A percentile compares a stretch with the other conserved stretches of the same genome.
These are phyloP conservation scores for Danio albolineatus DNA, from an alignment of 2,797 vertebrate species.

Conservation along the genomic window DNA sequence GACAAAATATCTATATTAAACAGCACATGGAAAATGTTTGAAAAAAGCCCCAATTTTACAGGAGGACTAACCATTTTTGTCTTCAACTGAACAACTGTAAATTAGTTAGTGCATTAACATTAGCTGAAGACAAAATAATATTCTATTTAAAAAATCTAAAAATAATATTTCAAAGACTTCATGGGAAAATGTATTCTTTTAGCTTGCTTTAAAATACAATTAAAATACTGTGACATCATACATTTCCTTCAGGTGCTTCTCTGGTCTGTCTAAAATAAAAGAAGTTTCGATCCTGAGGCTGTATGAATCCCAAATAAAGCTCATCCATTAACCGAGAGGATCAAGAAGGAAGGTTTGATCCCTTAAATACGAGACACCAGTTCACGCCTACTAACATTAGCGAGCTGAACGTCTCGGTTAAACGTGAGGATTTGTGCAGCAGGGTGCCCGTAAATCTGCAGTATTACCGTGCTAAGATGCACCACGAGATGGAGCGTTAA, in stretches of 20 bases:
- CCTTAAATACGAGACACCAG: conserved; percentile 14
- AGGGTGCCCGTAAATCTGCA: conserved; percentile 29
- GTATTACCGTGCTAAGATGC: conserved; percentile 15
- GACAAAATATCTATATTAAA: too few species aligned
- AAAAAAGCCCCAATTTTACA: too few species aligned
- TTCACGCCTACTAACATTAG: conserved; percentile 18
- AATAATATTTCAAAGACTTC: conserved; percentile 6
- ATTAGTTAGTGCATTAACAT: not conserved
- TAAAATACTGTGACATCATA: not conserved
- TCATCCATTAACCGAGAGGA: not conserved
- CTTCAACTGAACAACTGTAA: too few species aligned
- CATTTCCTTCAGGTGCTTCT: not conserved
- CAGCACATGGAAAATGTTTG: too few species aligned
- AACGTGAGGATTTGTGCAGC: conserved; percentile 29
- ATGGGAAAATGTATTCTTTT: not conserved
- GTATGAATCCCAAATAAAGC: not conserved
- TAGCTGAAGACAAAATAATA: not conserved
- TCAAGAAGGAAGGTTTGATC: conserved; percentile 35
- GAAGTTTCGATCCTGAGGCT: not conserved
- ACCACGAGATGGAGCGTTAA: conserved; percentile 27
- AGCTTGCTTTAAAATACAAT: not conserved
- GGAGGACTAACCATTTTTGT: too few species aligned
- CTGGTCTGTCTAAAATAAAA: not conserved
- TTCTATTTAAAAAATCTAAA: not conserved
- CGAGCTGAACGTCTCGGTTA: not conserved